Evolutionary conservation across 92 coral and sea anemone species (phyloP), one percentile per base, ranked within the genome.

Genomic region (Epizoanthus rinbou): DNA sequence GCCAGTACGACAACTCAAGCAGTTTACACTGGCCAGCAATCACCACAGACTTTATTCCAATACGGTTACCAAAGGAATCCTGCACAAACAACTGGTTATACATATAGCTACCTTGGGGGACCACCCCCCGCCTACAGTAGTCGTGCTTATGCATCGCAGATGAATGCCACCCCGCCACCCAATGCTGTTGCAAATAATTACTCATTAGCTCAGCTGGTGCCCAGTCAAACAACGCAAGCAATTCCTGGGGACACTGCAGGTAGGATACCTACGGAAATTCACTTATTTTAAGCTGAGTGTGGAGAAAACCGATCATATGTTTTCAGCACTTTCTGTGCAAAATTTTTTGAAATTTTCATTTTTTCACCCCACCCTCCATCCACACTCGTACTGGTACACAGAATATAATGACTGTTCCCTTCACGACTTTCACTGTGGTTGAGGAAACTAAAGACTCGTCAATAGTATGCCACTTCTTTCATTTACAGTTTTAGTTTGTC

Each of bases 81-180:
- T 47, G 88, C 86, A 39, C 98, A 95, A 64, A 91, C 94, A 35
- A 52, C 72, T 58, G 93, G 96, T 5, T 94, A 91, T 79, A 87
- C 98, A 6, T 97, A 94, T 54, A 87, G 91, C 72, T 87, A 92
- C 52, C 95, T 94, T n/a, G 92, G 92, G 79, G 80, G 95, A 16
- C 94, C 93, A 1, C 94, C 98, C 6, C 93, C 97, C 73, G 99
- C 98, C 33, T 89, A 94, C 76, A 82, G 94, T 6, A 89, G 93
- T 35, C 89, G 92, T 11, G 93, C 91, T 33, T 93, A 93, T 75
- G 92, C 89, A 16, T 82, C 93, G 8, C 98, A 91, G 75, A 91
- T 93, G 88, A 93, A 93, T 75, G 92, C 76, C 73, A 89, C 98
- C 0, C 93, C 98, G 14, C 94, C 98, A 43, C 98, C 98, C 22